These are phyloP conservation scores for Lottia scabra DNA, from an alignment of 2,888 invertebrate genomes.

Conservation along the genomic window DNA sequence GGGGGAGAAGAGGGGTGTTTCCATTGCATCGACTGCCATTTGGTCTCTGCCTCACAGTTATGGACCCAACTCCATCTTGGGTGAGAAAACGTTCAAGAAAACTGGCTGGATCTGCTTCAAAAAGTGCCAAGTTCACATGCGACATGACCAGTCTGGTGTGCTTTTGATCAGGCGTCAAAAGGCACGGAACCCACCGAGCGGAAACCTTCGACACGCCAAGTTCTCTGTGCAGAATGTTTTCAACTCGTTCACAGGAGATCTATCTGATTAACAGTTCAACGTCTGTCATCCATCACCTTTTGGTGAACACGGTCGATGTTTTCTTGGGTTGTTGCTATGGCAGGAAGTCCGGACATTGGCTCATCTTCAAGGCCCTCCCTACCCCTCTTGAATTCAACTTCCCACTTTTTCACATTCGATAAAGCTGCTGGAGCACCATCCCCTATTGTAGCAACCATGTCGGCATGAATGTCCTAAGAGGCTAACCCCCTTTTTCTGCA, in stretches of 20 bases:
- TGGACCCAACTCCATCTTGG: constrained; percentile 65
- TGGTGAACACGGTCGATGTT: not conserved
- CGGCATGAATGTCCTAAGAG: no score
- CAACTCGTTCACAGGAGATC: not conserved
- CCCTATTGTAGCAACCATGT: no score
- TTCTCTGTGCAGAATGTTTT: no score
- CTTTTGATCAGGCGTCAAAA: constrained; percentile 8
- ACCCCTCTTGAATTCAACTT: constrained; percentile 5
- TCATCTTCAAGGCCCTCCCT: constrained; percentile 12
- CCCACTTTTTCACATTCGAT: not conserved
- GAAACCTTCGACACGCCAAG: no score
- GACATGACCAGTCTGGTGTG: constrained; percentile 14
- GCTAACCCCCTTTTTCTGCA: no score
- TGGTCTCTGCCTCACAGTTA: constrained; percentile 57
- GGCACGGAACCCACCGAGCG: not conserved
- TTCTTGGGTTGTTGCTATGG: constrained; percentile 12
- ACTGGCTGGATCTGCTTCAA: constrained; percentile 17
- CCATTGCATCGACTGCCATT: constrained; percentile 24
- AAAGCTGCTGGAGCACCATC: no score
- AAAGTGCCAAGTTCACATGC: not conserved
- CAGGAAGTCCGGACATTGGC: constrained; percentile 9
- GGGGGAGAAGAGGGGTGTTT: constrained; percentile 5
- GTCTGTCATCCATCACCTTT: constrained; percentile 11
- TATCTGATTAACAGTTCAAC: not conserved
- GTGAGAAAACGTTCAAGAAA: constrained; percentile 48